A percentile compares a stretch with the other conserved stretches of the same genome.
Evolutionary conservation across 2,797 vertebrate species (phyloP).

Genomic region (Nothura maculosa): DNA sequence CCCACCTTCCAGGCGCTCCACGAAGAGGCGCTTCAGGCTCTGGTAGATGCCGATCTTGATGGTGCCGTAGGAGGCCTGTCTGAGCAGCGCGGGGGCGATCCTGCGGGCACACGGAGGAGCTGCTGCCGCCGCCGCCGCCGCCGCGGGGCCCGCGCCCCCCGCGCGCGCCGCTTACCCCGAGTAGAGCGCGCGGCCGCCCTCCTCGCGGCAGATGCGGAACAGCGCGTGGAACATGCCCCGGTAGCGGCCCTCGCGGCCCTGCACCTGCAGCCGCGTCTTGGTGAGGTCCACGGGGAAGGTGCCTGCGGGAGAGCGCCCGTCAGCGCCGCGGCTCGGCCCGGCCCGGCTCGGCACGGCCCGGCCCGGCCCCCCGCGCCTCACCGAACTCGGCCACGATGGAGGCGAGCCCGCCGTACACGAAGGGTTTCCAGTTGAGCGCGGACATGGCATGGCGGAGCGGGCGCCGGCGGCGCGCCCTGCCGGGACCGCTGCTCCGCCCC

Average conservation of each 20-base stretch:
- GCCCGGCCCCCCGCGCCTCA: constrained; percentile 66
- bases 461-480: background rate
- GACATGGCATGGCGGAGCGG: constrained; percentile 87
- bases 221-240: constrained; percentile 87
- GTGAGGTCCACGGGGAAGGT: constrained; percentile 96
- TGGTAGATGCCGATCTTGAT: constrained; percentile 99
- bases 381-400: constrained; percentile 97
- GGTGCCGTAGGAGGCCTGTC: constrained; percentile 96
- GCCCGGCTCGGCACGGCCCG: no score
- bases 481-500: background rate
- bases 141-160: no score
- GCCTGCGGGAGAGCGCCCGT: constrained; percentile 78
- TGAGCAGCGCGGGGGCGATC: constrained; percentile 93
- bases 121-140: no score
- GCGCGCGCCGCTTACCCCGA: constrained; percentile 86
- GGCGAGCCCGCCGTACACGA: constrained; percentile 96
- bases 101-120: constrained; percentile 62
- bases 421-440: constrained; percentile 95
- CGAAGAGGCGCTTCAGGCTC: constrained; percentile 94
- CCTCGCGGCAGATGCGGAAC: constrained; percentile 92
- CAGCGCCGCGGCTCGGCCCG: background rate
- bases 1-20: constrained; percentile 88
- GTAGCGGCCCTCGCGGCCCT: constrained; percentile 86
- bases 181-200: constrained; percentile 91
- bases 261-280: constrained; percentile 95